Evolutionary conservation across 1,140 invertebrate genomes (phyloP).

Genomic region (Drosophila virilis): DNA sequence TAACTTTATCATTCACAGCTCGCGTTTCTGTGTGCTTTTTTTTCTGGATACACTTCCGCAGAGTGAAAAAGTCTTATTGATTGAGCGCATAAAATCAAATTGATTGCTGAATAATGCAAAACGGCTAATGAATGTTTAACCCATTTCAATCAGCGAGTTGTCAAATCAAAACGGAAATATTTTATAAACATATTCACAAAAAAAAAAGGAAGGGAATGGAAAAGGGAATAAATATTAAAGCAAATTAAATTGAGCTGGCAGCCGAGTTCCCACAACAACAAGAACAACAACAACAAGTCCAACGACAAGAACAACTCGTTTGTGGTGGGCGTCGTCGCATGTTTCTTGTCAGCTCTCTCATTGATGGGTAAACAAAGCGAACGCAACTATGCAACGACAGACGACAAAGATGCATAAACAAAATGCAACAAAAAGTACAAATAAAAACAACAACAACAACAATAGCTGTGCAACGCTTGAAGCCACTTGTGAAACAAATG

Average conservation of each 20-base stretch:
- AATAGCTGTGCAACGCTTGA: conserved; percentile 37
- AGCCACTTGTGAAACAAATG: conserved; percentile 63
- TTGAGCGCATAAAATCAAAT: conserved; percentile 60
- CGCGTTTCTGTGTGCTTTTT: neutral
- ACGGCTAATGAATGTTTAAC: conserved; percentile 63
- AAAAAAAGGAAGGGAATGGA: conserved; percentile 20
- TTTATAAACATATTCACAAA: conserved; percentile 77
- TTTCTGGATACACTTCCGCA: neutral
- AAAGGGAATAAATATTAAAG: conserved; percentile 56
- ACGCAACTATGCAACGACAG: conserved; percentile 54
- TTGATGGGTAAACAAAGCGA: conserved; percentile 77
- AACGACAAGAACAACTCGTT: conserved; percentile 3
- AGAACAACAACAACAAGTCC: conserved; percentile 17
- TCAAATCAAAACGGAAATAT: conserved; percentile 78
- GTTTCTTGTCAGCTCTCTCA: conserved; percentile 76
- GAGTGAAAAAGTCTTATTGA: conserved; percentile 42
- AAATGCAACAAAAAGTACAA: conserved; percentile 67
- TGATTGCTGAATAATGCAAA: conserved; percentile 33
- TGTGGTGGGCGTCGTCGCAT: conserved; percentile 65
- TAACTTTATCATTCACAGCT: neutral
- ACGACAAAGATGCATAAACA: conserved; percentile 80
- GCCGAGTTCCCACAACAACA: conserved; percentile 29
- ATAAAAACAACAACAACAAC: conserved; percentile 45
- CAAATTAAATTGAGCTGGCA: conserved; percentile 75
- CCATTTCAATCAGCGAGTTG: conserved; percentile 71